Percentiles rank a stretch among this genome's conserved stretches.
phyloP scores from a whole-genome alignment of 2,113 vertebrate species.

The Oriolus oriolus region DNA sequence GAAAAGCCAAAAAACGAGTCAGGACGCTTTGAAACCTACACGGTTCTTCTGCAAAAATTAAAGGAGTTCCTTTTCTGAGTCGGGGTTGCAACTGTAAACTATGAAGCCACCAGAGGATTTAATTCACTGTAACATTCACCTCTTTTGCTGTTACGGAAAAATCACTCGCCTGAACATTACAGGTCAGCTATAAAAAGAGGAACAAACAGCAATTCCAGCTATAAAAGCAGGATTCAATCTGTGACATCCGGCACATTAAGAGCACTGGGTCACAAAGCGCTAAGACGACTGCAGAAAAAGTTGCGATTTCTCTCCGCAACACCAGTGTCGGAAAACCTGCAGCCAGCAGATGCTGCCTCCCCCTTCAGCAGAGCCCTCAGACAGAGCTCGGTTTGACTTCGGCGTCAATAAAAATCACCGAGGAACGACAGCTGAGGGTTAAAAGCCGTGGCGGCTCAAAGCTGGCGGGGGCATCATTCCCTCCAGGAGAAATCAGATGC shows the following conservation, averaged over 20 bases:
- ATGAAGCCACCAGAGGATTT: neutral
- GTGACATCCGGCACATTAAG: accelerated
- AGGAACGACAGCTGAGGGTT: accelerated
- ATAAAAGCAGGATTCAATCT: neutral
- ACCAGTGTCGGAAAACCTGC: neutral
- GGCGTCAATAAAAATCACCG: neutral
- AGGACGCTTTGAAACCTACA: accelerated
- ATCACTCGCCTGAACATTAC: accelerated
- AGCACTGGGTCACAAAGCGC: neutral
- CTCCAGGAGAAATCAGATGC: accelerated
- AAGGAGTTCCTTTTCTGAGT: neutral
- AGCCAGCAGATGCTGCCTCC: no score
- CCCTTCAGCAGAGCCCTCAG: neutral
- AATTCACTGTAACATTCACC: neutral
- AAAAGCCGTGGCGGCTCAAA: neutral
- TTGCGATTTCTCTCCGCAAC: neutral
- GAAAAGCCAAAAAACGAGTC: neutral
- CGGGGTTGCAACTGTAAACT: neutral
- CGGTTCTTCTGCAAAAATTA: accelerated
- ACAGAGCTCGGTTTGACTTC: accelerated
- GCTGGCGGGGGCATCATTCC: no score
- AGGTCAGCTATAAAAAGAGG: neutral
- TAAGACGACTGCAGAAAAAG: neutral
- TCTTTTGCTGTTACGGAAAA: neutral
- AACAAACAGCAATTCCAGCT: neutral